phyloP scores from a whole-genome alignment of 2,113 vertebrate genomes.

The Dryoscopus gambensis region DNA sequence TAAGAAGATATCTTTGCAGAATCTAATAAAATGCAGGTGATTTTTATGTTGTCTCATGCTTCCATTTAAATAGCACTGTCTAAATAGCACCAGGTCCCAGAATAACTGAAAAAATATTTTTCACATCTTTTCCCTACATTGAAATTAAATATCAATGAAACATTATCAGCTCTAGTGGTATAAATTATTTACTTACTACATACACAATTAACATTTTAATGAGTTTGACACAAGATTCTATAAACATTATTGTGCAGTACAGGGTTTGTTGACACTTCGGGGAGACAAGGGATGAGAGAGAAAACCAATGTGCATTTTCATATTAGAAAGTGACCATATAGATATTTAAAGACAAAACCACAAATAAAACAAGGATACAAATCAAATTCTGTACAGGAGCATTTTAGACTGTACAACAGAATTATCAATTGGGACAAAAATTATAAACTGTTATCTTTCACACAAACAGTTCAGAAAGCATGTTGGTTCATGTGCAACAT shows the following conservation, averaged over 20 bases:
- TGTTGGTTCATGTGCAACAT: neutral
- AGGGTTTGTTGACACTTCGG: neutral
- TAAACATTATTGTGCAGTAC: neutral
- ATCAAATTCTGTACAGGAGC: neutral
- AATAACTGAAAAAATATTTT: neutral
- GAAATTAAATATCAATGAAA: neutral
- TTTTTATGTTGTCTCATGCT: neutral
- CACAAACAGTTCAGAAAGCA: neutral
- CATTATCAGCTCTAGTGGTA: neutral
- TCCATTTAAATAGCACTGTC: neutral
- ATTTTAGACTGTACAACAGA: neutral
- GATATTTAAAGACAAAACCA: neutral
- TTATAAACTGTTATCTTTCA: neutral
- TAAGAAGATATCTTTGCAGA: constrained; percentile 5
- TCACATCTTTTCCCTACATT: neutral
- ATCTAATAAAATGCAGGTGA: neutral
- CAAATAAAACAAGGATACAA: neutral
- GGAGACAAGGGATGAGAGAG: neutral
- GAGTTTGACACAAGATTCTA: neutral
- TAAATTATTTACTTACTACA: constrained; percentile 30
- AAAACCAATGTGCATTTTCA: neutral
- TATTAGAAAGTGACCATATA: neutral
- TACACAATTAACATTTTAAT: neutral
- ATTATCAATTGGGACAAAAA: neutral
- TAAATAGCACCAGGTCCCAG: neutral